Conservation (phyloP, 1,140 invertebrate genomes). For the Ladona fulva region DNA sequence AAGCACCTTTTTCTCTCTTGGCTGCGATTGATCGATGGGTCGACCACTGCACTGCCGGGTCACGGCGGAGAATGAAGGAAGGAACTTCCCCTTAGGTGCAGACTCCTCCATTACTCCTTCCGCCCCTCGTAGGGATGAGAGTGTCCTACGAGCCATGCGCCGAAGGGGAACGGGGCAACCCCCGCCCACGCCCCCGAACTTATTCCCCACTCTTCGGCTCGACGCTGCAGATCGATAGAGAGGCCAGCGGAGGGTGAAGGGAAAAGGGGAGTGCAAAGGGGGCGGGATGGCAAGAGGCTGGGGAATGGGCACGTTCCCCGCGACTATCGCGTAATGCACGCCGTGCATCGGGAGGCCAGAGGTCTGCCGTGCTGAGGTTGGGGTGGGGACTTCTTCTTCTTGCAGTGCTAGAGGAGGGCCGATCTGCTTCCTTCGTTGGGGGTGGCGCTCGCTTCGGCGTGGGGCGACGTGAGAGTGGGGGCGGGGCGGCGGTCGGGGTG, state of each 20-base stretch:
- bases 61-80: constrained; percentile 2
- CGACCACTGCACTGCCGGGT: constrained; percentile 4
- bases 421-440: neutral
- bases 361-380: neutral
- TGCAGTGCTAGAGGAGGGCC: neutral
- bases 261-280: neutral
- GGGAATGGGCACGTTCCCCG: neutral
- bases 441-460: neutral
- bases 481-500: neutral
- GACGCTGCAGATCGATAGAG: neutral
- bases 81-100: neutral
- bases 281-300: neutral
- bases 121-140: neutral
- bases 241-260: neutral
- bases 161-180: neutral
- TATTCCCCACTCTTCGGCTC: neutral
- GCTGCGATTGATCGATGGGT: neutral
- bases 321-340: neutral
- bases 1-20: neutral
- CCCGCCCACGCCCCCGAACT: neutral
- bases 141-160: neutral
- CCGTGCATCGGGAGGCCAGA: neutral
- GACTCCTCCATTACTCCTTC: neutral
- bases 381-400: neutral
- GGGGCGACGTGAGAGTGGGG: neutral